A percentile compares a stretch with the other conserved stretches of the same genome.
These are phyloP conservation scores for Tyrophagus putrescentiae DNA, from an alignment of 1,140 invertebrate species.

Conservation along the genomic window DNA sequence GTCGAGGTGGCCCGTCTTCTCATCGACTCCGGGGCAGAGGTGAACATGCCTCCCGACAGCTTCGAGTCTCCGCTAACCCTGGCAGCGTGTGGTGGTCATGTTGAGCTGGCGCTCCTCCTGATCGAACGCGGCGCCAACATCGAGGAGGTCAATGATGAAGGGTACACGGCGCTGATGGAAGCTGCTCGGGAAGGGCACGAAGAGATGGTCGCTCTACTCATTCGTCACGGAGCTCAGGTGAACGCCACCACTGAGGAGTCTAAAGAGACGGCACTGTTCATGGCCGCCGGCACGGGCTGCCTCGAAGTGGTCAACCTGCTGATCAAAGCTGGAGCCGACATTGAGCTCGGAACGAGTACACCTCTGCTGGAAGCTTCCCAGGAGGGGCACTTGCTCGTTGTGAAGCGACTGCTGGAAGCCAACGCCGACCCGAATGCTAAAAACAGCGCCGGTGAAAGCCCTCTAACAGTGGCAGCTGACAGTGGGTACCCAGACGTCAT, in stretches of 20 bases:
- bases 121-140: conserved; percentile 94
- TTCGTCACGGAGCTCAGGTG: conserved; percentile 85
- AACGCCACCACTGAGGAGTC: conserved; percentile 97
- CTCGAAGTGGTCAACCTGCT: conserved; percentile 93
- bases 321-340: conserved; percentile 84
- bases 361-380: conserved; percentile 96
- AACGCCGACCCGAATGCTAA: conserved; percentile 78
- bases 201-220: conserved; percentile 86
- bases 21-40: conserved; percentile 89
- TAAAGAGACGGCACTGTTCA: conserved; percentile 87
- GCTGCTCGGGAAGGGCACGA: conserved; percentile 94
- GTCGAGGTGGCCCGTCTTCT: conserved; percentile 83
- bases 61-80: conserved; percentile 96
- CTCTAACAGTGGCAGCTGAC: conserved; percentile 91
- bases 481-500: conserved; percentile 88
- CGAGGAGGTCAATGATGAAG: conserved; percentile 97
- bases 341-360: conserved; percentile 87
- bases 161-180: conserved; percentile 98
- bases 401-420: conserved; percentile 61
- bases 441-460: conserved; percentile 78
- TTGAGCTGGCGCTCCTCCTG: conserved; percentile 82
- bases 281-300: conserved; percentile 93
- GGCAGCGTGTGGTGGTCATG: conserved; percentile 94
- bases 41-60: conserved; percentile 97
- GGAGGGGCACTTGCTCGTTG: conserved; percentile 86